Evolutionary conservation across 2,797 vertebrate species (phyloP), one percentile per base, ranked within the genome.

Genomic region (Arnoldichthys spilopterus): DNA sequence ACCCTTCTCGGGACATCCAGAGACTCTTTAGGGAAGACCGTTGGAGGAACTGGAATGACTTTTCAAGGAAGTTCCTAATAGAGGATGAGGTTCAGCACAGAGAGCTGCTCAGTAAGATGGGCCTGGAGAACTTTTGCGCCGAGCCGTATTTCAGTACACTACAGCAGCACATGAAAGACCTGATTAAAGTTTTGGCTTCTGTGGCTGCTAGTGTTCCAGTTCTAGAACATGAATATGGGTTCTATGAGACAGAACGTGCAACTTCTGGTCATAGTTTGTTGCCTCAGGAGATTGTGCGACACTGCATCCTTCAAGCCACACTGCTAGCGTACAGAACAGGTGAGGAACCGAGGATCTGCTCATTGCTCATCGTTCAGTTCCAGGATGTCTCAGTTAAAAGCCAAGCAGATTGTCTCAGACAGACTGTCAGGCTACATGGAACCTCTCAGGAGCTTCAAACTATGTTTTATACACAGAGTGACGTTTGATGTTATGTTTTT

Each of bases 321-420:
- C 91, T 99, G 2, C 90, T 99, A 79, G 92, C 95, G 0, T 97
- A 95, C 67, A 94, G 97, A 85, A 98, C 97, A 91, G 97, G 97
- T 98, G 83, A 90, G 73, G 61, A 20, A 2, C 3, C 7, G 0
- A n/a, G 2, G 28, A 47, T 4, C 24, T 15, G 11, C 0, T 43
- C 12, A 2, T 40, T 67, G n/a, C 4, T 56, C 43, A 45, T 9
- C 4, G 2, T 5, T 45, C 34, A 43, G 40, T 43, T 43, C 11
- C 11, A 6, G 40, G 9, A 43, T 11, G 40, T 43, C 40, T 43
- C 4, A 43, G 11, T 43, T 43, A 12, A 37, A 37, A 37, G 9
- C 1, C 40, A 43, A 4, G 40, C 11, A 8, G 9, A 43, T 43
- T 12, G 11, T 43, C 40, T 43, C 40, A 43, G 40, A 43, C 40